Percentiles rank a stretch among this genome's conserved stretches.
Evolutionary conservation across 1,140 invertebrate species (phyloP).

Genomic region (Lanistes nyassanus): DNA sequence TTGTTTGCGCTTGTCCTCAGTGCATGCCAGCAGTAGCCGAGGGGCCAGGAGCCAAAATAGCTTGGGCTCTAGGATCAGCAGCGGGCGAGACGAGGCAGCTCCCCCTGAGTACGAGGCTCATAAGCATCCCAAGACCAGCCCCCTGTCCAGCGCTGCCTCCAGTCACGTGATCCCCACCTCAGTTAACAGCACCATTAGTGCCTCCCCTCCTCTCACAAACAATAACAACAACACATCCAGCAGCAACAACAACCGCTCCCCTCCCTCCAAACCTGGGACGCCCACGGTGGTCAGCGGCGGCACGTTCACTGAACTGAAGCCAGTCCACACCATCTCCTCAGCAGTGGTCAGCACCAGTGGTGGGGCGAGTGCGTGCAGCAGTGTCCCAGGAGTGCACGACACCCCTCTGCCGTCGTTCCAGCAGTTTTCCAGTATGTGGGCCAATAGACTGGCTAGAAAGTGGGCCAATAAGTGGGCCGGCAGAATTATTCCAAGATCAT

Average conservation of each 20-base stretch:
- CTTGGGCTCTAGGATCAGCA: too few relatives aligned
- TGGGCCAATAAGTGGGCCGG: too few relatives aligned
- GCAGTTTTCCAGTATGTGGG: slow-evolving; percentile 21
- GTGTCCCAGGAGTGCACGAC: neutral
- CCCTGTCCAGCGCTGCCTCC: too few relatives aligned
- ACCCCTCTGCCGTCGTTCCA: slow-evolving; percentile 17
- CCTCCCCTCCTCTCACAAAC: slow-evolving; percentile 7
- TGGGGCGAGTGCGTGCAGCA: neutral
- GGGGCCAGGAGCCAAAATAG: too few relatives aligned
- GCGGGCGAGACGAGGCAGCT: too few relatives aligned
- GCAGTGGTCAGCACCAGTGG: neutral
- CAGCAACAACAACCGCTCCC: slow-evolving; percentile 28
- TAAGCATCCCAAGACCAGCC: too few relatives aligned
- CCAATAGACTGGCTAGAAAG: too few relatives aligned
- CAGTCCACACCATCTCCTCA: slow-evolving; percentile 14
- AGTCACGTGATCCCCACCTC: too few relatives aligned
- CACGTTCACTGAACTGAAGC: slow-evolving; percentile 35
- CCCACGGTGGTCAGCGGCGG: neutral
- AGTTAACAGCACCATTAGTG: neutral
- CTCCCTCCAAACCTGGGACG: slow-evolving; percentile 22
- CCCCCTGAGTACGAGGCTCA: too few relatives aligned
- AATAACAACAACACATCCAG: slow-evolving; percentile 16
- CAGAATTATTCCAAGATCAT: too few relatives aligned
- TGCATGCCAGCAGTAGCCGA: too few relatives aligned
- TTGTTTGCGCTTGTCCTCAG: too few relatives aligned